Evolutionary conservation across 2,888 invertebrate genomes (phyloP).

Genomic region (Tachina lurida): DNA sequence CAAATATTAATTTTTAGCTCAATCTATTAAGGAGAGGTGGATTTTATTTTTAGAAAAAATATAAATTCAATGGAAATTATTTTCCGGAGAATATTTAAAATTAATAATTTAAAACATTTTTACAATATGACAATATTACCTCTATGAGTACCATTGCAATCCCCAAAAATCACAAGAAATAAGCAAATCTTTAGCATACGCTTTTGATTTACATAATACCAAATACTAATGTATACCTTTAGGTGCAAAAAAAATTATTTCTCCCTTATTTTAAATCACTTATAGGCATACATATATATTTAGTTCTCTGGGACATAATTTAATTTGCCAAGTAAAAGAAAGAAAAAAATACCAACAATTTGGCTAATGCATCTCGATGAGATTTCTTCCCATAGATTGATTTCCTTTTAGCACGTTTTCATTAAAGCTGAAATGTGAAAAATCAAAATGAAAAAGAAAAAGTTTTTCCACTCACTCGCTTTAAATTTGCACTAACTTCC

Average conservation of each 20-base stretch:
- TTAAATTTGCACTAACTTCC: background rate
- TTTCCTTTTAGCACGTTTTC: slow-evolving; percentile 50
- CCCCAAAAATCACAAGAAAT: background rate
- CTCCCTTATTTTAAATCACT: slow-evolving; percentile 19
- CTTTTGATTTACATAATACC: background rate
- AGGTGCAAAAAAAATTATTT: background rate
- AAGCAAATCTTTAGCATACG: background rate
- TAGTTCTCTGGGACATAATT: slow-evolving; percentile 33
- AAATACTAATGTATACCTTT: slow-evolving; percentile 13
- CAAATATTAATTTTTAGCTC: too few species aligned
- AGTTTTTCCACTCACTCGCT: background rate
- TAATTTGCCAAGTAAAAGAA: slow-evolving; percentile 10
- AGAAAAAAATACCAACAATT: slow-evolving; percentile 26
- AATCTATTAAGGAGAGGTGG: too few species aligned
- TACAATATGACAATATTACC: background rate
- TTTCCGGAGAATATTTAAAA: too few species aligned
- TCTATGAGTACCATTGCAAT: too few species aligned
- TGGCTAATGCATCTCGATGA: slow-evolving; percentile 55
- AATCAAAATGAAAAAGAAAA: background rate
- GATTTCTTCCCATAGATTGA: slow-evolving; percentile 49
- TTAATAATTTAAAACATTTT: background rate
- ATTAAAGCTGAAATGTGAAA: slow-evolving; percentile 51
- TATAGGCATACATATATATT: slow-evolving; percentile 4
- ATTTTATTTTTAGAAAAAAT: too few species aligned
- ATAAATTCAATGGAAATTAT: too few species aligned